Percentiles rank a stretch among this genome's conserved stretches.
These are phyloP conservation scores for Macaca mulatta DNA, from an alignment of 2,113 vertebrate genomes.

Conservation along the genomic window DNA sequence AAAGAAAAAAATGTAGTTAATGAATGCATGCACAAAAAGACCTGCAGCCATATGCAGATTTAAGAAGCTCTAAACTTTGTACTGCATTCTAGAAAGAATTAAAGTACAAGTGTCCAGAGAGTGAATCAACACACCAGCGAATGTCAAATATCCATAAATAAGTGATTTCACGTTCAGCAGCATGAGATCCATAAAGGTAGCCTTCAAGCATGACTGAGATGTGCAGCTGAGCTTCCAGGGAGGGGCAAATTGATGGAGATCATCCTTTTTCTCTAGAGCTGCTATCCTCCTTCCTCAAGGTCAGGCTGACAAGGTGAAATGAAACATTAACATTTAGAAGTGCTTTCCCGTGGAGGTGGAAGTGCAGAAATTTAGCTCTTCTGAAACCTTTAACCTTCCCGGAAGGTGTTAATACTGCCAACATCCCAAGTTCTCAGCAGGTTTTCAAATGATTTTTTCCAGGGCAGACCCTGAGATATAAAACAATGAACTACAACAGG, in stretches of 20 bases:
- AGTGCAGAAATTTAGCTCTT: not conserved
- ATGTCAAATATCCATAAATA: slow-evolving; percentile 61
- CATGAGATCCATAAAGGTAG: not conserved
- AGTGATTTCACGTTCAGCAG: slow-evolving; percentile 28
- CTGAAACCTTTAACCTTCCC: not conserved
- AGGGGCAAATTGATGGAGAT: not conserved
- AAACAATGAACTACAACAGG: accelerated
- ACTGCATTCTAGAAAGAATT: slow-evolving; percentile 27
- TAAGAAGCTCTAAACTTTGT: not conserved
- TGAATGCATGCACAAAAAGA: not conserved
- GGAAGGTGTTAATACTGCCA: slow-evolving; percentile 22
- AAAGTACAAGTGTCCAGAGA: not conserved
- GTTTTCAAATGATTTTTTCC: slow-evolving; percentile 47
- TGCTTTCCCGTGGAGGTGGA: accelerated
- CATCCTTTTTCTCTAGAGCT: not conserved
- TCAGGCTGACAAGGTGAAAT: slow-evolving; percentile 74
- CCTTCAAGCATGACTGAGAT: not conserved
- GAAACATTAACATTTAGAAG: slow-evolving; percentile 55
- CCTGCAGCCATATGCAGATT: not conserved
- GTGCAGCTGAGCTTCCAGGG: not conserved
- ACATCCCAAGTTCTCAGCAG: slow-evolving; percentile 63
- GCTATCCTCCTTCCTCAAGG: slow-evolving; percentile 32
- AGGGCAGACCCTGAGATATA: not conserved
- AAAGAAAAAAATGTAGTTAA: not conserved
- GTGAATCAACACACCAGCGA: slow-evolving; percentile 45